A percentile compares a stretch with the other conserved stretches of the same genome.
phyloP scores from a whole-genome alignment of 2,888 invertebrate species.

The Lapara coniferarum region DNA sequence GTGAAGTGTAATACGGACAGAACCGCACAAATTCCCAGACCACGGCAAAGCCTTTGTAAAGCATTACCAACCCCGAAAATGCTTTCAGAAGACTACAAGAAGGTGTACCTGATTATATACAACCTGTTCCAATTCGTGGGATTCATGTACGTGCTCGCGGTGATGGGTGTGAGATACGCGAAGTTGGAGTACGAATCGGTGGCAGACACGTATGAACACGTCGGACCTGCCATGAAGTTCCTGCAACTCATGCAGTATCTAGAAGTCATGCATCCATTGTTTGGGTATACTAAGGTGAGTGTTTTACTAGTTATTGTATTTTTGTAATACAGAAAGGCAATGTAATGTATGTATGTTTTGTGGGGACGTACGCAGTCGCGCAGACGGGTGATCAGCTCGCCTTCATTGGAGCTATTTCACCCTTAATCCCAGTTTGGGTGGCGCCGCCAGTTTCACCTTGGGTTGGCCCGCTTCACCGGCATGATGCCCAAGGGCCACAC shows the following conservation, averaged over 20 bases:
- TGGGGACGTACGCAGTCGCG: no score
- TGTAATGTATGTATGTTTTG: no score
- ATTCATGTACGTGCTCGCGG: conserved; percentile 89
- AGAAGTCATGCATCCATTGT: conserved; percentile 94
- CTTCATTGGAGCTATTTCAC: no score
- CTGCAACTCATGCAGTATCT: conserved; percentile 92
- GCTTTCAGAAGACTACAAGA: conserved; percentile 89
- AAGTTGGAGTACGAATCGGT: conserved; percentile 89
- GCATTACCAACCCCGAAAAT: conserved; percentile 20
- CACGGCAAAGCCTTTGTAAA: neutral
- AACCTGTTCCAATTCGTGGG: conserved; percentile 95
- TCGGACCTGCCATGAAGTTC: conserved; percentile 91
- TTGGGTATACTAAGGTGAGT: conserved; percentile 90
- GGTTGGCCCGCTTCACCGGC: no score
- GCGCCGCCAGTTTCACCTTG: no score
- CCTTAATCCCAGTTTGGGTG: no score
- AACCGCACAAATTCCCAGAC: no score
- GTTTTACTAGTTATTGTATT: no score
- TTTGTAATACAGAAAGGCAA: no score
- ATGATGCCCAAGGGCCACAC: no score
- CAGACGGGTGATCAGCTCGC: no score
- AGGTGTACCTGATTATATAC: conserved; percentile 93
- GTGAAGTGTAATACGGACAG: no score
- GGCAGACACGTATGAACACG: conserved; percentile 87
- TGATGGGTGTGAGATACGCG: conserved; percentile 89